Conservation (phyloP, 2,888 invertebrate genomes). For the Anodontia alba region DNA sequence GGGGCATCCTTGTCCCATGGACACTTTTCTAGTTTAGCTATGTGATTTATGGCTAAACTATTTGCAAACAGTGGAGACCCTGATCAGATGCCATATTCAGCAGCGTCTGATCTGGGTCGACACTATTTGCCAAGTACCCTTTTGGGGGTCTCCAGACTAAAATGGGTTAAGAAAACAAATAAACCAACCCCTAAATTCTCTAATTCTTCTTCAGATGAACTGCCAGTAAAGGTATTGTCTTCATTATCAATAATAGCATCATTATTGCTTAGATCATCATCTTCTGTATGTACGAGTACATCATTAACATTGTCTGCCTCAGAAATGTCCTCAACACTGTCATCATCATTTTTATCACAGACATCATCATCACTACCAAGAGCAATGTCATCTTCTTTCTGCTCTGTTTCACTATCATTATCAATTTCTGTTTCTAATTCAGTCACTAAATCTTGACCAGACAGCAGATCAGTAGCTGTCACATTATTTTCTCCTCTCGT, state of each 20-base stretch:
- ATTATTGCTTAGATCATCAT: neutral
- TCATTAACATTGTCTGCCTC: conserved; percentile 8
- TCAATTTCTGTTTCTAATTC: conserved; percentile 15
- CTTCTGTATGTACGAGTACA: too few species aligned
- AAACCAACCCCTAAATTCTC: conserved; percentile 40
- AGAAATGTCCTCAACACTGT: conserved; percentile 39
- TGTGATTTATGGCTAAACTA: too few species aligned
- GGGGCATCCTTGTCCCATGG: too few species aligned
- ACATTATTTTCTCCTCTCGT: neutral
- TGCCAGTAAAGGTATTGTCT: neutral
- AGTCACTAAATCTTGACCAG: neutral
- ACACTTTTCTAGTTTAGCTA: too few species aligned
- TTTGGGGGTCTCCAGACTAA: too few species aligned
- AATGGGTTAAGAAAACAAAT: too few species aligned
- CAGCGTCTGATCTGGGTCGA: too few species aligned
- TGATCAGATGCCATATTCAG: too few species aligned
- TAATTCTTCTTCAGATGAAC: conserved; percentile 18
- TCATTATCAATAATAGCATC: neutral
- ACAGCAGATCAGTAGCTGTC: neutral
- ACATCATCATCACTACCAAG: conserved; percentile 81
- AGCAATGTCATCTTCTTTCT: conserved; percentile 45
- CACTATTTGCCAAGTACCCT: too few species aligned
- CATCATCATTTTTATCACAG: conserved; percentile 48
- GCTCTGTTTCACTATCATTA: conserved; percentile 27
- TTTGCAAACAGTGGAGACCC: too few species aligned